Percentiles rank a stretch among this genome's conserved stretches.
Evolutionary conservation across 2,888 invertebrate species (phyloP).

Genomic region (Drosophila meridionalis): DNA sequence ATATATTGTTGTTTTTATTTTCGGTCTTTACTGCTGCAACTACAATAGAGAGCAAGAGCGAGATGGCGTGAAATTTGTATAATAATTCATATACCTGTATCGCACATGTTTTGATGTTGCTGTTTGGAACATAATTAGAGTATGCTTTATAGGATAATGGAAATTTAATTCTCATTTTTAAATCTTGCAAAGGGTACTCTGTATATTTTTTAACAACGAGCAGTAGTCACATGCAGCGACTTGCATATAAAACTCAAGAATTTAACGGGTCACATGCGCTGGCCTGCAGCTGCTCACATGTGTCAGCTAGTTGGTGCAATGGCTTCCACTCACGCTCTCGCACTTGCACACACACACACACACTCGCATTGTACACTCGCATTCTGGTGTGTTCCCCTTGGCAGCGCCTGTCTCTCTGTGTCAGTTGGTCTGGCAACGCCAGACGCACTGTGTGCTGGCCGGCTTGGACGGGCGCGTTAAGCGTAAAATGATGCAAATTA

Average conservation of each 20-base stretch:
- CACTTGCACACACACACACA: neutral
- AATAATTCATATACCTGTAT: neutral
- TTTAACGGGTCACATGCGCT: constrained; percentile 10
- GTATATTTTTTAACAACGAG: neutral
- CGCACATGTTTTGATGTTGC: neutral
- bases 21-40: neutral
- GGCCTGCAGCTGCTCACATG: constrained; percentile 40
- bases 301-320: constrained; percentile 11
- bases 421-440: constrained; percentile 53
- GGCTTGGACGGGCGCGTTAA: constrained; percentile 55
- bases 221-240: neutral
- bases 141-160: too few relatives aligned
- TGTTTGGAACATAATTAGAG: neutral
- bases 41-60: neutral
- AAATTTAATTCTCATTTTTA: neutral
- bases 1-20: neutral
- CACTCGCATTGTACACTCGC: neutral
- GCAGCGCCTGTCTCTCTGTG: constrained; percentile 41
- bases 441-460: constrained; percentile 27
- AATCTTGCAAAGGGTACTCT: neutral
- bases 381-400: constrained; percentile 5
- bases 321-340: neutral
- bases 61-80: neutral
- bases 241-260: neutral
- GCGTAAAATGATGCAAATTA: constrained; percentile 73